Evolutionary conservation across 1,140 invertebrate genomes (phyloP), one percentile per base, ranked within the genome.

Genomic region (Drosophila tsacasi): DNA sequence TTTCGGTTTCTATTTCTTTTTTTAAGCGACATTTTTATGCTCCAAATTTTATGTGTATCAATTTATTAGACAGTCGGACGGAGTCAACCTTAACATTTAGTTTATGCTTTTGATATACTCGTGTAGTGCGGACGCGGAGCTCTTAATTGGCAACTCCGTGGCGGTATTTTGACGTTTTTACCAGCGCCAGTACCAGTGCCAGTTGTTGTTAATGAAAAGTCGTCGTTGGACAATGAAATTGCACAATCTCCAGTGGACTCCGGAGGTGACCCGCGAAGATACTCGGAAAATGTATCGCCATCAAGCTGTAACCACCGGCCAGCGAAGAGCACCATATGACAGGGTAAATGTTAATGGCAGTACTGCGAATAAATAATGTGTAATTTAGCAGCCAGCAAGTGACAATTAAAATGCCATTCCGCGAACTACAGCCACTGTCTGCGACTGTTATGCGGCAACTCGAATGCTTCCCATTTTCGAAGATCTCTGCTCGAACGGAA

Each of bases 31-130:
- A 89, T 85, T 87, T 87, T 87, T 83, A 87, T 87, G 84, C 84
- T 89, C 84, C 69, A 89, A 84, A 89, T 89, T 89, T 89, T 90
- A 89, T 89, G 81, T 90, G 84, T 90, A 81, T 89, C 76, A 81
- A 79, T 90, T 87, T 75, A 80, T 89, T 50, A 50, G 85, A 76
- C 80, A 72, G 59, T 54, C 81, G n/a, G 49, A 72, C 59, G 49
- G 65, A 82, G 59, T 90, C 85, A 90, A 90, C 85, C 85, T 90
- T 90, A 90, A 89, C 85, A 90, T 90, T 90, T 90, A 82, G 78
- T 57, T 66, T 68, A 71, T 71, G 61, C 69, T 75, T 89, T 81
- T 89, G 72, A 81, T 72, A 82, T 74, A 66, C 60, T 83, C 64
- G 68, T 60, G 42, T 42, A 32, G 39, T 67, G 42, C 49, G 58